Base-by-base conservation (phyloP, 2,888 invertebrate species). In the Ophraella communa region DNA sequence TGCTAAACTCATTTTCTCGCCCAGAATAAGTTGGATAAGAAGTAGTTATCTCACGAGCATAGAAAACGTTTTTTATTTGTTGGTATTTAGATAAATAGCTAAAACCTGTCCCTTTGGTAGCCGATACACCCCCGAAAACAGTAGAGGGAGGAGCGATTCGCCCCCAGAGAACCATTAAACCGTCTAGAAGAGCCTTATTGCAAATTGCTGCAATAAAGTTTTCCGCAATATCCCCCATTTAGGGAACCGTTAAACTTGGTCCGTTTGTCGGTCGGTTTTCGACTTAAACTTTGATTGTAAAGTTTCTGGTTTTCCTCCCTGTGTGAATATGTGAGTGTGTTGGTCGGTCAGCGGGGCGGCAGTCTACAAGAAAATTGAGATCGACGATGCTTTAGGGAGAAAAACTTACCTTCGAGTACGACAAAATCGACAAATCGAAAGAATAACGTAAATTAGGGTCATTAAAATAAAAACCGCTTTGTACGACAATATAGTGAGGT, bases 231-330 rank as follows among this genome's bases (percentile, higher is more conserved):
- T 65, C 64, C 51, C 30, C 60, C 64, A 65, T 61, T 61, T 61
- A 61, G 60, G 35, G 62, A 62, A 62, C 62, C 62, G 58, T 55
- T 62, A 62, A 62, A 58, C 58, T 66, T 58, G 58, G 49, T 51
- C 39, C 49, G 49, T 49, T n/a, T 49, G 49, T 49, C 27, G 49
- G 24, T 49, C 49, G 58, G 53, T 64, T 60, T 56, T 62, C 62
- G 53, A 61, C 61, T 62, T 49, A 66, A 62, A 66, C 62, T 66
- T 66, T 66, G 65, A 66, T 66, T 66, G 65, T 58, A 62, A 62
- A 61, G 57, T 55, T 65, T 60, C 60, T 52, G 35, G 14, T 10
- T 42, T 35, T 54, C 27, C 21, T n/a, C 51, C 20, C 44, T 42
- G 52, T 57, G 62, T 52, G 44, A 45, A 45, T 45, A 8, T 24